These are phyloP conservation scores for Oxycera nigricornis DNA, from an alignment of 2,888 invertebrate genomes.

Conservation along the genomic window DNA sequence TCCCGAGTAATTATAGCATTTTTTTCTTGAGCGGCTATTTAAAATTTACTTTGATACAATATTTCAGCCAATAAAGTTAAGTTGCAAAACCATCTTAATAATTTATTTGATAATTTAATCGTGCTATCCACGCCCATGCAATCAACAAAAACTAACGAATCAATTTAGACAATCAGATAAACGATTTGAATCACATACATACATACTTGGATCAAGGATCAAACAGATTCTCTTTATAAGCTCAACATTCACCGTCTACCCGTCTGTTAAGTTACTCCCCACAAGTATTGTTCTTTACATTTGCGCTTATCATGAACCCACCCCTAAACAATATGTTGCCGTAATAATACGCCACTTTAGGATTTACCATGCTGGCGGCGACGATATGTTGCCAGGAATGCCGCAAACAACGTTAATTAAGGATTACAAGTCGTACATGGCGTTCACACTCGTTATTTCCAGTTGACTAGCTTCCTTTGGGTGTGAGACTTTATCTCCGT, in stretches of 20 bases:
- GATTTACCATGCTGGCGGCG: conserved; percentile 26
- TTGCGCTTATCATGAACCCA: neutral
- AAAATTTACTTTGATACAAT: no score
- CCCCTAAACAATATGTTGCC: conserved; percentile 22
- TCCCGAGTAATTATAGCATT: no score
- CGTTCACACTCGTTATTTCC: conserved; percentile 47
- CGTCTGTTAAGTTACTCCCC: neutral
- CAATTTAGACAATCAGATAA: conserved; percentile 25
- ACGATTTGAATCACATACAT: conserved; percentile 4
- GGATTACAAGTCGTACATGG: conserved; percentile 44
- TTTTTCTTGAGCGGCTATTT: no score
- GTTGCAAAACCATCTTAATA: no score
- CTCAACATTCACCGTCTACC: conserved; percentile 4
- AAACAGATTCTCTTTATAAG: conserved; percentile 28
- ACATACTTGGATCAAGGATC: conserved; percentile 19
- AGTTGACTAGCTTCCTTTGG: conserved; percentile 39
- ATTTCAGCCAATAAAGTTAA: no score
- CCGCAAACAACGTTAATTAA: conserved; percentile 49
- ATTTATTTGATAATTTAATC: no score
- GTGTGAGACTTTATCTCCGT: neutral
- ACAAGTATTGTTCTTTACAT: conserved; percentile 10
- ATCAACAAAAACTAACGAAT: conserved; percentile 32
- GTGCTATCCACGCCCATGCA: no score
- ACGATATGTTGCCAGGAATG: conserved; percentile 38
- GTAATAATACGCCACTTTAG: conserved; percentile 41